Evolutionary conservation across 2,888 invertebrate genomes (phyloP).

Genomic region (Rhingia campestris): DNA sequence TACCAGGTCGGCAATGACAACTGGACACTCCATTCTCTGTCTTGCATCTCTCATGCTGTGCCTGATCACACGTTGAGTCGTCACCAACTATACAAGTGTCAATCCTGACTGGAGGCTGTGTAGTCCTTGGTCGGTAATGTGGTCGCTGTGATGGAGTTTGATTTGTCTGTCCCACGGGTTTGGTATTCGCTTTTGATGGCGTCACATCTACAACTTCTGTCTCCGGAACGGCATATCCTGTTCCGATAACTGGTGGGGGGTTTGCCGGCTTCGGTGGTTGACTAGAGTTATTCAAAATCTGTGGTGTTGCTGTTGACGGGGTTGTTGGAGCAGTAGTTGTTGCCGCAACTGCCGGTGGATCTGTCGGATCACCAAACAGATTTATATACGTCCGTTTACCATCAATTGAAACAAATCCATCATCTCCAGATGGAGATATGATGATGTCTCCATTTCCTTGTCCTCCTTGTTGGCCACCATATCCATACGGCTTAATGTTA

Average conservation of each 20-base stretch:
- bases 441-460: slow-evolving; percentile 86
- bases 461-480: slow-evolving; percentile 79
- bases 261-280: slow-evolving; percentile 80
- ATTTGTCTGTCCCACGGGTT: slow-evolving; percentile 80
- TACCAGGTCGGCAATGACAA: slow-evolving; percentile 92
- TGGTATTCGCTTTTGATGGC: slow-evolving; percentile 79
- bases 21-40: slow-evolving; percentile 94
- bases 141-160: slow-evolving; percentile 85
- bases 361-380: slow-evolving; percentile 88
- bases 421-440: slow-evolving; percentile 90
- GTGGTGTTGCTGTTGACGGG: slow-evolving; percentile 80
- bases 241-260: slow-evolving; percentile 79
- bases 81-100: slow-evolving; percentile 97
- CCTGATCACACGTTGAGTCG: slow-evolving; percentile 93
- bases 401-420: slow-evolving; percentile 95
- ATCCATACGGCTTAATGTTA: slow-evolving; percentile 82
- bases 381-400: slow-evolving; percentile 95
- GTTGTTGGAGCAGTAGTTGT: slow-evolving; percentile 79
- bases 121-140: slow-evolving; percentile 84
- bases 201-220: slow-evolving; percentile 83
- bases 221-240: slow-evolving; percentile 86
- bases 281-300: slow-evolving; percentile 75
- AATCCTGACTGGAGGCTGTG: slow-evolving; percentile 85
- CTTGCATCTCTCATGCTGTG: slow-evolving; percentile 93
- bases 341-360: slow-evolving; percentile 81